Conservation (phyloP, 2,113 vertebrate species). For the Scytalopus superciliaris region DNA sequence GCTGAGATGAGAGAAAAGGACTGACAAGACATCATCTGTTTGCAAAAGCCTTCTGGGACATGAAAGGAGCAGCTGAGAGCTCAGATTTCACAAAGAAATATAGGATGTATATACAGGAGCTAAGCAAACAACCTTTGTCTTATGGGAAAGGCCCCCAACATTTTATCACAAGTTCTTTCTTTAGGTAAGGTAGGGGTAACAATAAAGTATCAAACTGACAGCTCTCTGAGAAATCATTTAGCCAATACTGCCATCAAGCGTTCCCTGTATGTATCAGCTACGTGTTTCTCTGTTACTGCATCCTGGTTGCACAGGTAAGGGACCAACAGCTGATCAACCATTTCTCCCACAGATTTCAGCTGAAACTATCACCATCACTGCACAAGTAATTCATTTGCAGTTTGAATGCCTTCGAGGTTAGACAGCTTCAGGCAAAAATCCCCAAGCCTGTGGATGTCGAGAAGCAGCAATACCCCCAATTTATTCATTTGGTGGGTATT, state of each 20-base stretch:
- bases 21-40: not conserved
- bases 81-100: not conserved
- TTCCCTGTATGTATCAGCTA: not conserved
- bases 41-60: not conserved
- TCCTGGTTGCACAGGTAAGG: not conserved
- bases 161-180: not conserved
- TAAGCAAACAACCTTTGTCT: not conserved
- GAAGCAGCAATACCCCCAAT: not conserved
- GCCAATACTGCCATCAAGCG: slow-evolving; percentile 62
- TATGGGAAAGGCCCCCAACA: not conserved
- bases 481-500: not conserved
- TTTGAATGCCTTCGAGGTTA: not conserved
- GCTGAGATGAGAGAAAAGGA: not conserved
- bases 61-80: not conserved
- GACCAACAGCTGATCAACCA: not conserved
- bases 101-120: not conserved
- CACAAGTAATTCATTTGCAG: not conserved
- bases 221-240: not conserved
- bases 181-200: not conserved
- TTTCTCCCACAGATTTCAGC: not conserved
- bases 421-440: not conserved
- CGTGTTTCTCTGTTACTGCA: not conserved
- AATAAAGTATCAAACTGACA: not conserved
- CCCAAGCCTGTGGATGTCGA: not conserved
- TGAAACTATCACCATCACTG: not conserved